Evolutionary conservation across 2,888 invertebrate species (phyloP), one percentile per base, ranked within the genome.

Genomic region (Agonopterix alstromeriana): DNA sequence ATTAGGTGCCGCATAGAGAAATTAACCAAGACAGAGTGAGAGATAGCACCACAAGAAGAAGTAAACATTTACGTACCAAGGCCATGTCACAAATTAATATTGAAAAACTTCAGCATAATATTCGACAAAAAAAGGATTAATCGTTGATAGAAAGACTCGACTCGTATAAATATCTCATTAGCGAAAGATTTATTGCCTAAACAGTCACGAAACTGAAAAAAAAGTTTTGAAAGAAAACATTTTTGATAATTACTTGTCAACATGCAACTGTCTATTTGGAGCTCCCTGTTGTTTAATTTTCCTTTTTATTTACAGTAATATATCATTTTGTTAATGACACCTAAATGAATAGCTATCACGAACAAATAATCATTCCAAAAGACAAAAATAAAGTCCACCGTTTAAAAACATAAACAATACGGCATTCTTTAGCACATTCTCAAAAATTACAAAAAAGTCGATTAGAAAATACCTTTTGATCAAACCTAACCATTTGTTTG

Each of bases 121-220:
- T 73, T 70, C 68, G 61, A 64, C 60, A 73, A 66, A 71, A 71
- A 67, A 82, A 80, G 82, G 79, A 84, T 85, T 85, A 84, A 83
- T 84, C 74, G 82, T 75, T 76, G 82, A 78, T 82, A 82, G 82
- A 69, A 73, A 77, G 75, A 68, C 67, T 67, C 57, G 53, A 64
- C 58, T 74, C 82, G 84, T 82, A 87, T 87, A 87, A 87, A 87
- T 86, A 87, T 78, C 88, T 88, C 88, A 85, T 88, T 87, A 88
- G 73, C 53, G 52, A 56, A 77, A 85, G 87, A 88, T 88, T 88
- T 87, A 88, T 85, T 72, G 73, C 76, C 72, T 66, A 66, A 77
- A 68, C 75, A 81, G 85, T 86, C 88, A 87, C 86, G 88, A 75
- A 73, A 82, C 67, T 75, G 67, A 69, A 72, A 82, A 84, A 81